Evolutionary conservation across 2,113 vertebrate genomes (phyloP).

Genomic region (Pollimyrus isidori): DNA sequence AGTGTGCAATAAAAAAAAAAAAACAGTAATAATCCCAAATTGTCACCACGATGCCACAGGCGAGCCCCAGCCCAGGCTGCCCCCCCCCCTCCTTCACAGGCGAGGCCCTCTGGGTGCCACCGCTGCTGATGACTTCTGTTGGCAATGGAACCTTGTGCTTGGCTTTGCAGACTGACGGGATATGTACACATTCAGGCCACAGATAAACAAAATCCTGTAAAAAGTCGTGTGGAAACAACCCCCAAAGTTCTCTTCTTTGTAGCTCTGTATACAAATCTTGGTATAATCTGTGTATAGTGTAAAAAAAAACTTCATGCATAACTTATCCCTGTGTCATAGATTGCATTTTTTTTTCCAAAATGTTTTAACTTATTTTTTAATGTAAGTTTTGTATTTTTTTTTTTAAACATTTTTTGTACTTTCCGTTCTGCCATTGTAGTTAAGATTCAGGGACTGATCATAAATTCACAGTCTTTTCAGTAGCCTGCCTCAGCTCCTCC

Average conservation of each 20-base stretch:
- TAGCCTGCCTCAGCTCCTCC: constrained; percentile 43
- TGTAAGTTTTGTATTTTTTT: constrained; percentile 31
- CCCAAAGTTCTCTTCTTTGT: constrained; percentile 21
- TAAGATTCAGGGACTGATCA: constrained; percentile 44
- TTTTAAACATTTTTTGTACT: constrained; percentile 38
- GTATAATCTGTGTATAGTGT: constrained; percentile 51
- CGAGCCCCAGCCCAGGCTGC: neutral
- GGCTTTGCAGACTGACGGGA: constrained; percentile 39
- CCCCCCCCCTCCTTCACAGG: neutral
- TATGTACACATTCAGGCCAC: constrained; percentile 43
- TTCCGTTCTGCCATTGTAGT: constrained; percentile 35
- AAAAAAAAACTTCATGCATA: constrained; percentile 63
- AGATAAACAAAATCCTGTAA: constrained; percentile 48
- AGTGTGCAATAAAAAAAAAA: constrained; percentile 9
- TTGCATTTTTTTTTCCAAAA: constrained; percentile 45
- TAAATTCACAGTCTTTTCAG: constrained; percentile 34
- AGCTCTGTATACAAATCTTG: constrained; percentile 54
- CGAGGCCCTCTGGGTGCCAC: constrained; percentile 32
- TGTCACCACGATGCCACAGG: constrained; percentile 33
- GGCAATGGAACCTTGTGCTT: constrained; percentile 50
- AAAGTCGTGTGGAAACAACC: constrained; percentile 59
- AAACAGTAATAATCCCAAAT: constrained; percentile 32
- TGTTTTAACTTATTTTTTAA: constrained; percentile 33
- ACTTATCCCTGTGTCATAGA: constrained; percentile 54
- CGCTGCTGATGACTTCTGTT: constrained; percentile 64